phyloP scores from a whole-genome alignment of 2,888 invertebrate genomes.

The Mechanitis mazaeus region DNA sequence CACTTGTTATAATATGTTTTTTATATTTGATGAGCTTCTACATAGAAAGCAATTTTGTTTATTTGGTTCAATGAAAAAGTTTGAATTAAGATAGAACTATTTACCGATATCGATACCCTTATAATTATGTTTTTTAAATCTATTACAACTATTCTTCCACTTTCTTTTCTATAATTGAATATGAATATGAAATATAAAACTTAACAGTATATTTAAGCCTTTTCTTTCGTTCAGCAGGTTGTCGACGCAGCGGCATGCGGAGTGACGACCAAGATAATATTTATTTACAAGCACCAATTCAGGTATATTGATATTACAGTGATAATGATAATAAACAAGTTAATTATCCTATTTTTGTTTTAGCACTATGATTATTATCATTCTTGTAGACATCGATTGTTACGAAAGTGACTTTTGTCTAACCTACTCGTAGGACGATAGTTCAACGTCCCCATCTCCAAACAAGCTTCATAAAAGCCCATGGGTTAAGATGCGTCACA shows the following conservation, averaged over 20 bases:
- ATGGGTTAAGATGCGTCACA: constrained; percentile 87
- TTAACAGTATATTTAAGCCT: neutral
- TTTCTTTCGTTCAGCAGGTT: constrained; percentile 39
- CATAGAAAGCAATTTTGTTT: too few relatives aligned
- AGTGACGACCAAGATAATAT: constrained; percentile 60
- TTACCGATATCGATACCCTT: neutral
- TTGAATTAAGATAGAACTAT: too few relatives aligned
- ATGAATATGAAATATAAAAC: too few relatives aligned
- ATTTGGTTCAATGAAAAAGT: too few relatives aligned
- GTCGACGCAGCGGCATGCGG: constrained; percentile 48
- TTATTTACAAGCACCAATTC: constrained; percentile 63
- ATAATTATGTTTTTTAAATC: neutral
- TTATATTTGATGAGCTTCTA: too few relatives aligned
- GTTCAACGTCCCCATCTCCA: constrained; percentile 68
- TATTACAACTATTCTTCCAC: too few relatives aligned
- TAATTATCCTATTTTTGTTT: constrained; percentile 3
- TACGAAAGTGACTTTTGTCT: too few relatives aligned
- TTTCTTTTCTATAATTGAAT: too few relatives aligned
- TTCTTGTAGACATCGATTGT: too few relatives aligned
- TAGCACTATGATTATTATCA: too few relatives aligned
- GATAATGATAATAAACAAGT: neutral
- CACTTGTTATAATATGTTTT: too few relatives aligned
- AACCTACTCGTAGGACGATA: constrained; percentile 56
- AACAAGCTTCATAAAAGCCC: constrained; percentile 80
- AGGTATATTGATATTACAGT: constrained; percentile 38